Percentiles rank a stretch among this genome's conserved stretches.
phyloP scores from a whole-genome alignment of 2,797 vertebrate genomes.

The Alauda arvensis region DNA sequence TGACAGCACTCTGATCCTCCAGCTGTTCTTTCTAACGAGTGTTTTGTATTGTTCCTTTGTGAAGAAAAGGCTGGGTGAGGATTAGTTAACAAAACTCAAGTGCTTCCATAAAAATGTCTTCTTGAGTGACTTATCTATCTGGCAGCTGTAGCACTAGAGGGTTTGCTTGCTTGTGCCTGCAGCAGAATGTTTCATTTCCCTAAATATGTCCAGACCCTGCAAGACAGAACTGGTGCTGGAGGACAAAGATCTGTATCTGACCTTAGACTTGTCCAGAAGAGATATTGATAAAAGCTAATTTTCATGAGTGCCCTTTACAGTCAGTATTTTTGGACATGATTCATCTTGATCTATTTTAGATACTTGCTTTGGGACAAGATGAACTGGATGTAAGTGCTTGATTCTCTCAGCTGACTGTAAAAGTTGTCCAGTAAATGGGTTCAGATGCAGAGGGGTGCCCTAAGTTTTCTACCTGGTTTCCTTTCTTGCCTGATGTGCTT shows the following conservation, averaged over 20 bases:
- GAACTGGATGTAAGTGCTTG: not conserved
- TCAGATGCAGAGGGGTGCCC: not conserved
- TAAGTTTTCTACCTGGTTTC: not conserved
- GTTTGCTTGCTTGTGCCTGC: not conserved
- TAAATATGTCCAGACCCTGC: not conserved
- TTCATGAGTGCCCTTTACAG: not conserved
- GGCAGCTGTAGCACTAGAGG: not conserved
- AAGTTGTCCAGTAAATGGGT: not conserved
- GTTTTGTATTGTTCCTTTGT: not conserved
- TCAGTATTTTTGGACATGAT: conserved; percentile 32
- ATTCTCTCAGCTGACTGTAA: not conserved
- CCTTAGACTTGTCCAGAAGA: not conserved
- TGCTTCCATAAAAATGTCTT: not conserved
- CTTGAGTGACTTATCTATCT: not conserved
- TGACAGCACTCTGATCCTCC: not conserved
- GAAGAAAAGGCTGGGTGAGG: not conserved
- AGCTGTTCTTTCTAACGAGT: not conserved
- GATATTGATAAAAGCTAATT: not conserved
- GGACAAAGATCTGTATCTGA: conserved; percentile 4
- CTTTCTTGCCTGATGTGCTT: not conserved
- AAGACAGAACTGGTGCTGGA: not conserved
- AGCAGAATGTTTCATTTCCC: not conserved
- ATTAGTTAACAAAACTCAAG: conserved; percentile 17
- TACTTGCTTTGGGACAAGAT: not conserved
- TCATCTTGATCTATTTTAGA: conserved; percentile 37